Evolutionary conservation across 1,140 invertebrate genomes (phyloP), one percentile per base, ranked within the genome.

Genomic region (Mylabris phalerata): DNA sequence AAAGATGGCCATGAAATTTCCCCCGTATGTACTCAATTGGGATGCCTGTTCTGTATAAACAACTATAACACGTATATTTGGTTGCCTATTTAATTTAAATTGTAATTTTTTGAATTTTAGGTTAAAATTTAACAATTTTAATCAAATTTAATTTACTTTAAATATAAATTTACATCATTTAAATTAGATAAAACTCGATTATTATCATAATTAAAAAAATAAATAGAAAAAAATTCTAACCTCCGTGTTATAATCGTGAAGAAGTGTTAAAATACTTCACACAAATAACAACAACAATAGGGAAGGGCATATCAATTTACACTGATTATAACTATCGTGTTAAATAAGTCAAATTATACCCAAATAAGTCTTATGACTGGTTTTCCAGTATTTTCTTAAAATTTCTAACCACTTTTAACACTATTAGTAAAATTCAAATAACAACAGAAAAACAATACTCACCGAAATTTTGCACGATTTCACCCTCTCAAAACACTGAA

Each of bases 251-350:
- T 19, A n/a, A 19, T 19, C 19, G 19, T 9, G 4, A 19, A 47
- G 25, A 47, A 47, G 65, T 60, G 65, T 45, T 67, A 67, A 67
- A 55, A 19, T 41, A 19, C 19, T 19, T 19, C 19, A 19, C 19
- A 19, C 19, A 19, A 19, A 19, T 19, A 27, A 62, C 41, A 57
- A 63, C 62, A 67, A 47, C n/a, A 67, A 67, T 54, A 62, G 43
- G 56, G 66, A 68, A 68, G 65, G 65, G 67, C 67, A 65, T 65
- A 63, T 67, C 63, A 67, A 65, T 68, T 68, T 63, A 63, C 65
- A 60, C 56, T 46, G 58, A 58, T 66, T 67, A 64, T 51, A 55
- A 58, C 51, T 48, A 41, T 26, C 32, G 63, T 60, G 63, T 48
- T 65, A 67, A 64, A 48, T 11, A 27, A 19, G 41, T 19, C 11